Conservation (phyloP, 2,888 invertebrate genomes). For the Aphelenchoides bicaudatus region DNA sequence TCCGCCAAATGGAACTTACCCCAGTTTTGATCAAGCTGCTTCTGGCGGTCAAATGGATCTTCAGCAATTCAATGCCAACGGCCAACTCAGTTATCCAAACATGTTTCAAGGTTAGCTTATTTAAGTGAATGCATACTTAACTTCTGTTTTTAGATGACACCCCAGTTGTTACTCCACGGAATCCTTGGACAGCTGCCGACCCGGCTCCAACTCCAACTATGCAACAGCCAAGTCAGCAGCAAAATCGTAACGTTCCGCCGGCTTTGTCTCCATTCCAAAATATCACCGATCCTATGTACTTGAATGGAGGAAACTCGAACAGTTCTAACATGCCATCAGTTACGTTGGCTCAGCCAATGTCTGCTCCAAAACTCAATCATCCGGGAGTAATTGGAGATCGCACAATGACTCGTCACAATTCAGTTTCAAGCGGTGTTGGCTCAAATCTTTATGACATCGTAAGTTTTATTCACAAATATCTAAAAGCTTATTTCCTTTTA, state of each 20-base stretch:
- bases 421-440: conserved; percentile 2
- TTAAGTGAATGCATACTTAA: not conserved
- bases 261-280: too few relatives aligned
- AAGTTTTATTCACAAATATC: not conserved
- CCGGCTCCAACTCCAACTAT: not conserved
- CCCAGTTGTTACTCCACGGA: conserved; percentile 9
- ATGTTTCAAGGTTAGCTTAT: conserved; percentile 14
- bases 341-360: not conserved
- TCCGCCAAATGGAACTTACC: conserved; percentile 4
- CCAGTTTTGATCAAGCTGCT: conserved; percentile 12
- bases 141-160: conserved; percentile 1
- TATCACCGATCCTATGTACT: too few relatives aligned
- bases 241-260: not conserved
- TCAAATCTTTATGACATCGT: conserved; percentile 11
- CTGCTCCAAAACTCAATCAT: conserved; percentile 1
- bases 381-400: conserved; percentile 17
- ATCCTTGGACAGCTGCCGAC: conserved; percentile 17
- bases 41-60: conserved; percentile 14
- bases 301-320: conserved; percentile 6
- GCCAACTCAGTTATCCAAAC: conserved; percentile 6
- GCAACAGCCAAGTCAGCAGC: not conserved
- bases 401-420: conserved; percentile 17
- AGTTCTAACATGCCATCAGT: not conserved
- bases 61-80: conserved; percentile 17
- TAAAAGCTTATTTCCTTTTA: too few relatives aligned